A percentile compares a stretch with the other conserved stretches of the same genome.
These are phyloP conservation scores for Hippocampus barbouri DNA, from an alignment of 2,113 vertebrate genomes.

Conservation along the genomic window DNA sequence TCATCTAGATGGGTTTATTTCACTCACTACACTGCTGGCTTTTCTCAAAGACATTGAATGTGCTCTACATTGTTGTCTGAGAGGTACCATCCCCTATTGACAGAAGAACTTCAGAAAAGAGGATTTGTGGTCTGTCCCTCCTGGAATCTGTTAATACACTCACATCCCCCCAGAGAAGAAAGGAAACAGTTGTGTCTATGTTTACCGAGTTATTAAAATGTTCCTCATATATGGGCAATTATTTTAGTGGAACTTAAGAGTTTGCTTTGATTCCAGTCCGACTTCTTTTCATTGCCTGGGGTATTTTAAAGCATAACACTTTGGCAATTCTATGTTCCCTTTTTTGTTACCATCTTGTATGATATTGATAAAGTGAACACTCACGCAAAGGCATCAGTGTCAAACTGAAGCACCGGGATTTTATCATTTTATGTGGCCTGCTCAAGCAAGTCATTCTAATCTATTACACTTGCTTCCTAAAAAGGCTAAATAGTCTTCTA, in stretches of 20 bases:
- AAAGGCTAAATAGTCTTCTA: too few relatives aligned
- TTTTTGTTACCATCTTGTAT: neutral
- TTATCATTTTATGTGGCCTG: neutral
- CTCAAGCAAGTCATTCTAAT: neutral
- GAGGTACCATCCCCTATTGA: slow-evolving; percentile 17
- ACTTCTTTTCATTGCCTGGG: slow-evolving; percentile 36
- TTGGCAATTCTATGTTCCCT: neutral
- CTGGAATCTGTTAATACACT: slow-evolving; percentile 50
- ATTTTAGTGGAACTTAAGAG: slow-evolving; percentile 18
- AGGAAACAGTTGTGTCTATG: slow-evolving; percentile 22
- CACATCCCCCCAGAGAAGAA: slow-evolving; percentile 41
- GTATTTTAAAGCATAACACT: neutral
- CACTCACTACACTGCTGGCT: neutral
- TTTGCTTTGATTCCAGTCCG: slow-evolving; percentile 58
- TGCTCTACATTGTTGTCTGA: neutral
- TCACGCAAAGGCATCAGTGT: neutral
- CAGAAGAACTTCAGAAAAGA: slow-evolving; percentile 20
- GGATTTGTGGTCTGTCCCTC: slow-evolving; percentile 38
- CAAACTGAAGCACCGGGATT: neutral
- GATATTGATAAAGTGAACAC: neutral
- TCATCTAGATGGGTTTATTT: neutral
- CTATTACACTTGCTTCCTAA: too few relatives aligned
- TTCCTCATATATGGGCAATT: slow-evolving; percentile 17
- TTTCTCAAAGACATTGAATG: neutral
- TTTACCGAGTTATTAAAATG: slow-evolving; percentile 38